phyloP scores from a whole-genome alignment of 2,888 invertebrate genomes.

The Epinotia nisella region DNA sequence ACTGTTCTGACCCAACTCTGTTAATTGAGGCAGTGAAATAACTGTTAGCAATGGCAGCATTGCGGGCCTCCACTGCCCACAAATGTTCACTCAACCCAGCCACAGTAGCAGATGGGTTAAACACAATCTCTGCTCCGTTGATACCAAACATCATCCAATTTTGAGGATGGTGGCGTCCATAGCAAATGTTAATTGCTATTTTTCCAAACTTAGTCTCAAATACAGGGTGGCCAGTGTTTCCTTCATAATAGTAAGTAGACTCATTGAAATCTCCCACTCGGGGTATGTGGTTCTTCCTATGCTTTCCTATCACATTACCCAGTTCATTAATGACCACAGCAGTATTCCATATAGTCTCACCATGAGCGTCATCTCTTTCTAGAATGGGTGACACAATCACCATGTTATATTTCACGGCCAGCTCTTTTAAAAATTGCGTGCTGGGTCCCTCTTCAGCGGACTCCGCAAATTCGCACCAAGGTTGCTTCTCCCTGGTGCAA shows the following conservation, averaged over 20 bases:
- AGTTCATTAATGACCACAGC: constrained; percentile 95
- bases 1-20: constrained; percentile 95
- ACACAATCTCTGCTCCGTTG: constrained; percentile 99
- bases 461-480: constrained; percentile 99
- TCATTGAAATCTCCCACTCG: constrained; percentile 99
- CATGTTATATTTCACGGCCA: constrained; percentile 94
- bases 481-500: constrained; percentile 97
- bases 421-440: constrained; percentile 90
- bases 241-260: constrained; percentile 98
- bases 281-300: constrained; percentile 99
- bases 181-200: constrained; percentile 98
- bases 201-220: constrained; percentile 94
- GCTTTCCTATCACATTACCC: constrained; percentile 95
- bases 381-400: constrained; percentile 97
- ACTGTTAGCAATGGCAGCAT: constrained; percentile 98
- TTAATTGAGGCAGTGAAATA: constrained; percentile 98
- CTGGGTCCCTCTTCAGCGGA: constrained; percentile 93
- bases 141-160: constrained; percentile 99
- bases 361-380: constrained; percentile 94
- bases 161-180: constrained; percentile 98
- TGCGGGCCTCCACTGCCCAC: constrained; percentile 98
- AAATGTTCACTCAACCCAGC: constrained; percentile 93
- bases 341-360: constrained; percentile 98
- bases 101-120: constrained; percentile 99
- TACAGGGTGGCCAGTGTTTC: constrained; percentile 98